Percentiles rank a stretch among this genome's conserved stretches.
Evolutionary conservation across 2,797 vertebrate genomes (phyloP).

Genomic region (Sitta carolinensis): DNA sequence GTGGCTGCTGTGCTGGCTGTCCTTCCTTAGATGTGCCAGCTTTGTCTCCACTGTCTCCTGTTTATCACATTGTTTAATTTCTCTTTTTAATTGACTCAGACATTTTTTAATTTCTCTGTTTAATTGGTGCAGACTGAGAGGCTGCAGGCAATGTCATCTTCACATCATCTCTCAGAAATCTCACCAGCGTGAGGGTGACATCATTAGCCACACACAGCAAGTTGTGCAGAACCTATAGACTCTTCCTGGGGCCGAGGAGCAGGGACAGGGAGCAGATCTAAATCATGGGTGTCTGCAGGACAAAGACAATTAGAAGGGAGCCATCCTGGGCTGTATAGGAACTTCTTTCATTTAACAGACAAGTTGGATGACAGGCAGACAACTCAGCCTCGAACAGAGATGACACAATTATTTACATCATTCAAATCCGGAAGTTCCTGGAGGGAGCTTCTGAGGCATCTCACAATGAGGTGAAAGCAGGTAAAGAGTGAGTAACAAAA

Average conservation of each 20-base stretch:
- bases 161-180: background rate
- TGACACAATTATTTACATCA: background rate
- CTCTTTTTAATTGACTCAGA: slow-evolving; percentile 58
- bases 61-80: slow-evolving; percentile 50
- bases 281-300: background rate
- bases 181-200: background rate
- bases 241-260: background rate
- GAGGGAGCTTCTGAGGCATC: background rate
- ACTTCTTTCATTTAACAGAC: background rate
- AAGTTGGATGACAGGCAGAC: background rate
- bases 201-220: background rate
- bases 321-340: background rate
- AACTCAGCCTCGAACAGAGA: background rate
- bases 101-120: slow-evolving; percentile 60
- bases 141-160: slow-evolving; percentile 54
- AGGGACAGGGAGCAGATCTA: background rate
- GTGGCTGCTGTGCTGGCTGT: background rate
- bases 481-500: background rate
- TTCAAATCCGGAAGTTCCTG: background rate
- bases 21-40: background rate
- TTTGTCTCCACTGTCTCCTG: background rate
- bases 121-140: slow-evolving; percentile 58
- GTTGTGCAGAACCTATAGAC: background rate
- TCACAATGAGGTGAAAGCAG: background rate
- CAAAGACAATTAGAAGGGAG: background rate